Percentiles rank a stretch among this genome's conserved stretches.
Evolutionary conservation across 2,113 vertebrate species (phyloP).

Genomic region (Ancistrus triradiatus): DNA sequence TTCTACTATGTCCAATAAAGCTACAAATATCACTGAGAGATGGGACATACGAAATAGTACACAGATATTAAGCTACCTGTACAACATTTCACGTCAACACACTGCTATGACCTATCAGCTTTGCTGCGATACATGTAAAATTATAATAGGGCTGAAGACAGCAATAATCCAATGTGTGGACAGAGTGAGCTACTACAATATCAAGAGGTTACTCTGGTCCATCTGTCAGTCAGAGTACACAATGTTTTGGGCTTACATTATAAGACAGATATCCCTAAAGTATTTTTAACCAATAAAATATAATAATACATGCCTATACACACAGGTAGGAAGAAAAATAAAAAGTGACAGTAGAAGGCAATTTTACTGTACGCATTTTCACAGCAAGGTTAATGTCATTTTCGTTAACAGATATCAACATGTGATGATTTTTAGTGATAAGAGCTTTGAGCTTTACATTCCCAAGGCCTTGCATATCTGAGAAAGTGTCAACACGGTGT

Average conservation of each 20-base stretch:
- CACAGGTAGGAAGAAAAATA: not conserved
- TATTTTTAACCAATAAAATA: not conserved
- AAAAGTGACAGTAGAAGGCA: conserved; percentile 25
- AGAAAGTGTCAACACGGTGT: conserved; percentile 40
- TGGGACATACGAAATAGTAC: conserved; percentile 12
- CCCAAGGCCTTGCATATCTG: conserved; percentile 27
- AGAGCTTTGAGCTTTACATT: conserved; percentile 44
- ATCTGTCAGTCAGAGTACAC: conserved; percentile 8
- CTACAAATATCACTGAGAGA: not conserved
- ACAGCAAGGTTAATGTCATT: conserved; percentile 38
- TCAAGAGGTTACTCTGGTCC: not conserved
- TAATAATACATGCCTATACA: not conserved
- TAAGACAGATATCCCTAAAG: not conserved
- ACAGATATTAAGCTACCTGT: conserved; percentile 21
- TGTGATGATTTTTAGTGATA: conserved; percentile 49
- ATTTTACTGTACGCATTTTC: conserved; percentile 25
- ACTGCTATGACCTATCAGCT: conserved; percentile 24
- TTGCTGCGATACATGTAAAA: conserved; percentile 20
- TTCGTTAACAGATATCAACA: conserved; percentile 39
- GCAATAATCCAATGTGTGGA: conserved; percentile 20
- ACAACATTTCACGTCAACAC: conserved; percentile 17
- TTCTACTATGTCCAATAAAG: not conserved
- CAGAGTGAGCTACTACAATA: conserved; percentile 3
- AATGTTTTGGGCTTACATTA: not conserved
- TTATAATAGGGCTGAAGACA: conserved; percentile 26